A percentile compares a stretch with the other conserved stretches of the same genome.
Conservation (phyloP, 2,797 vertebrate species). For the Bothrops alternatus region DNA sequence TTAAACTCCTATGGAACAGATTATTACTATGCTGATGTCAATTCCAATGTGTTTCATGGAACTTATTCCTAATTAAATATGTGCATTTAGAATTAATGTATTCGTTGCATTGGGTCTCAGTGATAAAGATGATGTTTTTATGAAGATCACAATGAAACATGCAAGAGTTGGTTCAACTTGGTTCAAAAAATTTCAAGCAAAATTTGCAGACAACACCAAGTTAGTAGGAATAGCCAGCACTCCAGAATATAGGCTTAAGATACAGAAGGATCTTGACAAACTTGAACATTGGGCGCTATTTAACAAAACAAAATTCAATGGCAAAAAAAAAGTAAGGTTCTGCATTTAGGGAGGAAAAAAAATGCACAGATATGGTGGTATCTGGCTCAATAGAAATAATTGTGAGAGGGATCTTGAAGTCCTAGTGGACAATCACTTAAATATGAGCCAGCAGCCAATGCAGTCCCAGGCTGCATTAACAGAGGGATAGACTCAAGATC, state of each 20-base stretch:
- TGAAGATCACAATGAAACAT: neutral
- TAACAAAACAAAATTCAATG: neutral
- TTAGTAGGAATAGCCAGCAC: neutral
- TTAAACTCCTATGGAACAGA: neutral
- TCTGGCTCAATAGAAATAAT: neutral
- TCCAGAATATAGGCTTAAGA: neutral
- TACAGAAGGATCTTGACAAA: neutral
- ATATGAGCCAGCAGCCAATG: neutral
- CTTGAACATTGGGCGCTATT: neutral
- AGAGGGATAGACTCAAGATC: neutral
- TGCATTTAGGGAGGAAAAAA: neutral
- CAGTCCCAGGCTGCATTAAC: neutral
- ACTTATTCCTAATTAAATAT: neutral
- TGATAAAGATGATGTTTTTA: neutral
- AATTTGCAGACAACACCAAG: neutral
- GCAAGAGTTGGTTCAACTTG: neutral
- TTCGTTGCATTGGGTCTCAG: neutral
- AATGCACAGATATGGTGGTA: neutral
- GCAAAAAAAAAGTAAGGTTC: neutral
- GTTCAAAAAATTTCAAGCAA: neutral
- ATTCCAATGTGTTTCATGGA: neutral
- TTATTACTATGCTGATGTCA: neutral
- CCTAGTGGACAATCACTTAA: neutral
- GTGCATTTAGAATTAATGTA: neutral
- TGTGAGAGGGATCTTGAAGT: neutral